Conservation (phyloP, 1,140 invertebrate genomes). For the Drosophila ercepeae region DNA sequence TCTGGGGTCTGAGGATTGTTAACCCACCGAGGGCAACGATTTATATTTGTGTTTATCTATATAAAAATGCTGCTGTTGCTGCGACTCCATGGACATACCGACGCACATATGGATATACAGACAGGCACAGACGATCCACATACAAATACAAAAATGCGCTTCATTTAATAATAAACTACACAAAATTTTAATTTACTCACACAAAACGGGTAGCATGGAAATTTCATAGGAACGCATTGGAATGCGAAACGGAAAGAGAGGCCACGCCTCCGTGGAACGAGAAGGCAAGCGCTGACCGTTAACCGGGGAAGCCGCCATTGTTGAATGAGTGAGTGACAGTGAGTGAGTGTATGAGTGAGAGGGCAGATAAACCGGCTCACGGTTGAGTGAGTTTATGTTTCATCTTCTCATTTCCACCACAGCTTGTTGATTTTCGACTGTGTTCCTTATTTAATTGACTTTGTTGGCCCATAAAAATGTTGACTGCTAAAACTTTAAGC, state of each 20-base stretch:
- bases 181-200: slow-evolving; percentile 82
- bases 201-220: slow-evolving; percentile 23
- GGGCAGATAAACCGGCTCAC: slow-evolving; percentile 15
- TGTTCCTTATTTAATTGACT: slow-evolving; percentile 49
- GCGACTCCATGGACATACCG: slow-evolving; percentile 5
- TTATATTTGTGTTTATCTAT: slow-evolving; percentile 53
- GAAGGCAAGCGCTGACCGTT: slow-evolving; percentile 2
- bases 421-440: slow-evolving; percentile 56
- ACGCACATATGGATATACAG: slow-evolving; percentile 4
- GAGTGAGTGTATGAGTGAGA: slow-evolving; percentile 11
- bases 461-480: slow-evolving; percentile 31
- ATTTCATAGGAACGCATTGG: slow-evolving; percentile 39
- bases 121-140: slow-evolving; percentile 34
- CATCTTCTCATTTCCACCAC: slow-evolving; percentile 30
- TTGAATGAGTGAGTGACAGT: slow-evolving; percentile 28
- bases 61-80: slow-evolving; percentile 45
- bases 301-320: slow-evolving; percentile 43
- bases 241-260: slow-evolving; percentile 23
- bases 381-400: slow-evolving; percentile 28
- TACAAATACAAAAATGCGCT: slow-evolving; percentile 80
- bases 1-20: slow-evolving; percentile 16
- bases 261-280: slow-evolving; percentile 52
- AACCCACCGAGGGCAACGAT: slow-evolving; percentile 46
- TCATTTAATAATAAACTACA: slow-evolving; percentile 84
- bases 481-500: slow-evolving; percentile 26